Conservation (phyloP, 2,888 invertebrate species). For the Colletes collaris region DNA sequence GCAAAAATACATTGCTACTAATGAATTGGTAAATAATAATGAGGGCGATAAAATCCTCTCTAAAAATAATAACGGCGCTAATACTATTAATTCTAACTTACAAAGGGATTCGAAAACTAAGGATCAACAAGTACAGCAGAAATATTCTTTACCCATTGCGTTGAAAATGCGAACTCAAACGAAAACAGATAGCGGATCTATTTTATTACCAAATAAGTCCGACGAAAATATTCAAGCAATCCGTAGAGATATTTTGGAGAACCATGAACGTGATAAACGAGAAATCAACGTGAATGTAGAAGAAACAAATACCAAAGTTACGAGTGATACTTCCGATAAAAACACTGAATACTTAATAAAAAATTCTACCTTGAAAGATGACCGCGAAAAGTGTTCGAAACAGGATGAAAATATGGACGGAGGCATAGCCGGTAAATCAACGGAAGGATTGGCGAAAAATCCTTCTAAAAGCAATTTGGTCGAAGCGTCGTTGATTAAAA, state of each 20-base stretch:
- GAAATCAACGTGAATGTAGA: conserved; percentile 42
- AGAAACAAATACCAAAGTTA: conserved; percentile 36
- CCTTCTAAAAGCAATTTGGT: conserved; percentile 16
- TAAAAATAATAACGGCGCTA: conserved; percentile 19
- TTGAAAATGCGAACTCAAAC: conserved; percentile 76
- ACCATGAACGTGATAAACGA: conserved; percentile 76
- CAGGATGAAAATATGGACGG: conserved; percentile 15
- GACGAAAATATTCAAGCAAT: conserved; percentile 56
- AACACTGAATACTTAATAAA: conserved; percentile 33
- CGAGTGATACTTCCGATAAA: conserved; percentile 17
- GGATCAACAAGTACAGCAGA: conserved; percentile 66
- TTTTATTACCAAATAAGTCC: conserved; percentile 35
- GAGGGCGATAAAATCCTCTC: conserved; percentile 10
- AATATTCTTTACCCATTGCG: conserved; percentile 74
- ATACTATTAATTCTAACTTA: conserved; percentile 1
- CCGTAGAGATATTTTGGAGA: conserved; percentile 74
- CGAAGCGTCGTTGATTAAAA: conserved; percentile 62
- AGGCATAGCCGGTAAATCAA: conserved; percentile 3
- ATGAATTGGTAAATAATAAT: conserved; percentile 11
- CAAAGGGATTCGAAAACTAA: conserved; percentile 58
- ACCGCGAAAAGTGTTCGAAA: conserved; percentile 36
- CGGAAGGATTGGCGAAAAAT: conserved; percentile 4
- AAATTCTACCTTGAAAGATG: conserved; percentile 18
- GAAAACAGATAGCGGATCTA: conserved; percentile 51
- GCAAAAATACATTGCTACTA: conserved; percentile 32